Percentiles rank a stretch among this genome's conserved stretches.
phyloP scores from a whole-genome alignment of 92 coral and sea anemone species.

The Micromussa lordhowensis region DNA sequence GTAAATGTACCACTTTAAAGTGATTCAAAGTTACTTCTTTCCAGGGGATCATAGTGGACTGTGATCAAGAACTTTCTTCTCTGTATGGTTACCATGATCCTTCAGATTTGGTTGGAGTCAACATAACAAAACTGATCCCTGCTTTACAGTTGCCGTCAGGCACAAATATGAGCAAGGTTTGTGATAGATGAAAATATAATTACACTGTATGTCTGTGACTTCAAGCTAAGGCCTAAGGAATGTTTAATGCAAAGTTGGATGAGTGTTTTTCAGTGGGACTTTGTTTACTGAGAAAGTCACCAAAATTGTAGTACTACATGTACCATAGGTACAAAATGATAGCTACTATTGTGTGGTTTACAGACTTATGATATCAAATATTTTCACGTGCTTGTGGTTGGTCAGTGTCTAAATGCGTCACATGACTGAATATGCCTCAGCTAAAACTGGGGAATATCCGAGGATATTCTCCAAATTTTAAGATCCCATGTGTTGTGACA shows the following conservation, averaged over 20 bases:
- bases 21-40: not conserved
- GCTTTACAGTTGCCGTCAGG: slow-evolving; percentile 81
- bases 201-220: not conserved
- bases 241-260: not conserved
- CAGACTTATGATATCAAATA: no score
- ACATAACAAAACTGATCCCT: slow-evolving; percentile 83
- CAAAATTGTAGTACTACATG: no score
- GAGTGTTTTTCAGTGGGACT: no score
- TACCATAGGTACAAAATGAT: no score
- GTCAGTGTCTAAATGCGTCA: no score
- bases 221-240: not conserved
- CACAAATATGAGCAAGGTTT: slow-evolving; percentile 71
- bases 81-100: slow-evolving; percentile 81
- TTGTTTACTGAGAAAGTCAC: no score
- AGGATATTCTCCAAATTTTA: no score
- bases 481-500: no score
- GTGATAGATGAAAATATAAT: not conserved
- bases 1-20: not conserved
- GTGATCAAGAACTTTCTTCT: slow-evolving; percentile 81
- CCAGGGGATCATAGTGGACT: slow-evolving; percentile 86
- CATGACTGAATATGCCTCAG: no score
- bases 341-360: no score
- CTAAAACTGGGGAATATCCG: no score
- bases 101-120: slow-evolving; percentile 67
- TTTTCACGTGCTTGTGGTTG: no score